A percentile compares a stretch with the other conserved stretches of the same genome.
phyloP scores from a whole-genome alignment of 1,140 invertebrate genomes.

The Cyphomyrmex costatus region DNA sequence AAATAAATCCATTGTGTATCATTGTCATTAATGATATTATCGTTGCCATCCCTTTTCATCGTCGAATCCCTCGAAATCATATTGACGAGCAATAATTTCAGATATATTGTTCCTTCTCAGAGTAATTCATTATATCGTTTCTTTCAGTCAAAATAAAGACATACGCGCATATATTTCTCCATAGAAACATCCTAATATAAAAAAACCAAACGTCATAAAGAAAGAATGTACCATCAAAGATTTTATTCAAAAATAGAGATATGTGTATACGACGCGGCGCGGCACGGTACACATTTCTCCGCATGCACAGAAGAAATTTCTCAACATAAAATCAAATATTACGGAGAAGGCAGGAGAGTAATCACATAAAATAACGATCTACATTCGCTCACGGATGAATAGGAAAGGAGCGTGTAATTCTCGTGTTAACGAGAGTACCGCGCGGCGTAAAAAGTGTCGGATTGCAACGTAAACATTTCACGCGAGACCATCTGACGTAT shows the following conservation, averaged over 20 bases:
- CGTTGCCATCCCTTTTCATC: neutral
- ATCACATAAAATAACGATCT: neutral
- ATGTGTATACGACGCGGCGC: no score
- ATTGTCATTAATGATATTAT: neutral
- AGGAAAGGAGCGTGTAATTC: neutral
- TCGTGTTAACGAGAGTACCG: neutral
- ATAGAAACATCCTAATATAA: neutral
- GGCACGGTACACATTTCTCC: no score
- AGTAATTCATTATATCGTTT: no score
- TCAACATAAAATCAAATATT: conserved; percentile 14
- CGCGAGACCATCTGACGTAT: neutral
- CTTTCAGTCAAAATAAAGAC: no score
- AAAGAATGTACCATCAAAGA: neutral
- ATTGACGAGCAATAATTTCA: neutral
- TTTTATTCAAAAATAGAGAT: no score
- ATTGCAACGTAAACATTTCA: conserved; percentile 43
- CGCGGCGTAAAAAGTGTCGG: neutral
- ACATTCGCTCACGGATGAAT: neutral
- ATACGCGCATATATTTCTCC: neutral
- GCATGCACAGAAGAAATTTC: neutral
- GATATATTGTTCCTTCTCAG: neutral
- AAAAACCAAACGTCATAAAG: conserved; percentile 24
- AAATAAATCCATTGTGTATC: conserved; percentile 34
- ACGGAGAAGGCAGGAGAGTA: neutral
- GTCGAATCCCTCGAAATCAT: neutral